These are phyloP conservation scores for Lepidocyrtinus sp. DNA, from an alignment of 2,888 invertebrate species.

Conservation along the genomic window DNA sequence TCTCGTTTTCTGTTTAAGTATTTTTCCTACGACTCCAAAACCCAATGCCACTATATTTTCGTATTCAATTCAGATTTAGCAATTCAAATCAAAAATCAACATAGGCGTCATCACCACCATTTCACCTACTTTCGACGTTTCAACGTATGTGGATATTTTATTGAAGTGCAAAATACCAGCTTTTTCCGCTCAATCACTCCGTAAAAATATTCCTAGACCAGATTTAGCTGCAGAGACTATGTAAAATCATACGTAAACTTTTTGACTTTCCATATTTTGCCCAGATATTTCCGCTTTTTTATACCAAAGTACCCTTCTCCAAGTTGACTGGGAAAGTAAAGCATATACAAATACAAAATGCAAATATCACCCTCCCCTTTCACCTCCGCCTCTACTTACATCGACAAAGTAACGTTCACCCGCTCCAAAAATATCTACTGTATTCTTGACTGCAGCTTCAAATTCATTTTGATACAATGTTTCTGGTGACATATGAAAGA, in stretches of 20 bases:
- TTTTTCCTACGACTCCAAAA: too few species aligned
- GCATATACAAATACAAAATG: slow-evolving; percentile 25
- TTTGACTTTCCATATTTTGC: not conserved
- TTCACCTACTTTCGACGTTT: not conserved
- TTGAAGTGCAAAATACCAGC: slow-evolving; percentile 19
- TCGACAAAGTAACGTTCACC: not conserved
- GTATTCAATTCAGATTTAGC: slow-evolving; percentile 38
- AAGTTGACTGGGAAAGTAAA: not conserved
- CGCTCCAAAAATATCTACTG: slow-evolving; percentile 40
- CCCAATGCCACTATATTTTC: not conserved
- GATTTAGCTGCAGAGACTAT: not conserved
- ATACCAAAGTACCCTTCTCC: not conserved
- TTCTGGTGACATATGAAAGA: not conserved
- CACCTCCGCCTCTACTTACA: not conserved
- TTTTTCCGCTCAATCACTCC: slow-evolving; percentile 51
- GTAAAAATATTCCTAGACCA: not conserved
- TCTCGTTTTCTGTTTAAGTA: not conserved
- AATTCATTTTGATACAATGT: slow-evolving; percentile 22
- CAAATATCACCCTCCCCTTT: slow-evolving; percentile 12
- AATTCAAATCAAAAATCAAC: slow-evolving; percentile 47
- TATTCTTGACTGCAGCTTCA: slow-evolving; percentile 41
- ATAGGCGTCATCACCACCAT: slow-evolving; percentile 22
- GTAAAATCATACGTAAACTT: not conserved
- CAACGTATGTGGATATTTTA: not conserved
- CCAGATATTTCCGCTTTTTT: not conserved